Evolutionary conservation across 2,888 invertebrate genomes (phyloP).

Genomic region (Thecocarcelia acutangulata): DNA sequence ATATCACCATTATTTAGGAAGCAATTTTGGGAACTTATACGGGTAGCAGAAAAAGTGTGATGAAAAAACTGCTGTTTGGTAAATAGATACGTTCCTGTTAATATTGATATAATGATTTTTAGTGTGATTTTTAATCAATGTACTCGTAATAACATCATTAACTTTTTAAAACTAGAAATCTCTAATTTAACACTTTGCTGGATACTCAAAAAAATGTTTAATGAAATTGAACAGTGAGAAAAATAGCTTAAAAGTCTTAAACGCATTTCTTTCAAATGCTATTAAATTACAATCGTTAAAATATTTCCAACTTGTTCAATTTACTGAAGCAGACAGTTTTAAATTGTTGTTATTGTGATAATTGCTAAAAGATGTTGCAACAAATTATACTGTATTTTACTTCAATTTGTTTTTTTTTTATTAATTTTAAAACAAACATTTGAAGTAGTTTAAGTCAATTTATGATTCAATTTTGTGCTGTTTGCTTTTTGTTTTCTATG

Average conservation of each 20-base stretch:
- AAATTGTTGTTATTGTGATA: constrained; percentile 7
- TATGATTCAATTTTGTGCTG: background rate
- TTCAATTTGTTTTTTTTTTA: too few species aligned
- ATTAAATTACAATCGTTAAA: background rate
- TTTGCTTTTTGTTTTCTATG: too few species aligned
- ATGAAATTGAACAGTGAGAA: constrained; percentile 12
- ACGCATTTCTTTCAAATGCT: background rate
- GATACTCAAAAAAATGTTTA: constrained; percentile 7
- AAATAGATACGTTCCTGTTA: too few species aligned
- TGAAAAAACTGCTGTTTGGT: too few species aligned
- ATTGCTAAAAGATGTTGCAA: constrained; percentile 3
- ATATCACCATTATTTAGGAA: too few species aligned
- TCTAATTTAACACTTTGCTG: constrained; percentile 37
- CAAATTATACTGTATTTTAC: too few species aligned
- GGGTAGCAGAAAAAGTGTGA: too few species aligned
- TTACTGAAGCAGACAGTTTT: constrained; percentile 16
- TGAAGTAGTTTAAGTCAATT: background rate
- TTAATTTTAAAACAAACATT: constrained; percentile 4
- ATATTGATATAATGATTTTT: too few species aligned
- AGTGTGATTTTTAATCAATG: too few species aligned
- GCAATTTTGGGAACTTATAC: too few species aligned
- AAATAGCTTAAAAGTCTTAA: background rate
- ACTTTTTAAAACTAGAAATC: background rate
- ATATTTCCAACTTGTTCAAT: constrained; percentile 2
- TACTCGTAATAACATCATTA: too few species aligned